Conservation (phyloP, 2,888 invertebrate species). For the Ormyrus labotus region DNA sequence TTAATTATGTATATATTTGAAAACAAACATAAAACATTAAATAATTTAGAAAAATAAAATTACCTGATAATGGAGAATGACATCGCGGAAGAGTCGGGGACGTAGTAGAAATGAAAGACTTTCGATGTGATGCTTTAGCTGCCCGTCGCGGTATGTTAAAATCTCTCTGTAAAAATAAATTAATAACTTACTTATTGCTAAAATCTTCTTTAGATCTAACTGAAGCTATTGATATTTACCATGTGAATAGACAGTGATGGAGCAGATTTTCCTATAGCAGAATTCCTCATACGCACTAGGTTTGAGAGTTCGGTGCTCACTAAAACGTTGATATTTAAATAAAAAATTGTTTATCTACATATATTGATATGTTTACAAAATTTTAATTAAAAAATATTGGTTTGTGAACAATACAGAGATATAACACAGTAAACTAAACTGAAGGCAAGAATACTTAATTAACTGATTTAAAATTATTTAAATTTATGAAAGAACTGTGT, state of each 20-base stretch:
- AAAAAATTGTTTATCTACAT: no score
- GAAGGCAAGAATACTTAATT: no score
- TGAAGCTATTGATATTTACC: constrained; percentile 76
- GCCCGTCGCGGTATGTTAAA: constrained; percentile 77
- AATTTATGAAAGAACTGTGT: no score
- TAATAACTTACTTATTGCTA: no score
- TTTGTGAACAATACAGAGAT: no score
- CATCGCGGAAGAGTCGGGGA: constrained; percentile 86
- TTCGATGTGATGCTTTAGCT: constrained; percentile 82
- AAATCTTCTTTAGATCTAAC: no score
- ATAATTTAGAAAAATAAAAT: constrained; percentile 2
- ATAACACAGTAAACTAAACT: no score
- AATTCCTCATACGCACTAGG: constrained; percentile 91
- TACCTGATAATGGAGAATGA: constrained; percentile 86
- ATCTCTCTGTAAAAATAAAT: constrained; percentile 68
- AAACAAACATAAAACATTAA: background rate
- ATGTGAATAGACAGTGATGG: constrained; percentile 89
- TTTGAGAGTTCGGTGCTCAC: constrained; percentile 80
- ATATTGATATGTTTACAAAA: no score
- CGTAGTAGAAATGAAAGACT: constrained; percentile 86
- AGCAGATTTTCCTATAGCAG: constrained; percentile 94
- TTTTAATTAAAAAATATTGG: no score
- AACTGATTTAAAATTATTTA: no score
- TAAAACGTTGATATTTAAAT: constrained; percentile 60
- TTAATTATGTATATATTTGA: constrained; percentile 11